A percentile compares a stretch with the other conserved stretches of the same genome.
Evolutionary conservation across 1,140 invertebrate species (phyloP).

Genomic region (Rhynchophorus ferrugineus): DNA sequence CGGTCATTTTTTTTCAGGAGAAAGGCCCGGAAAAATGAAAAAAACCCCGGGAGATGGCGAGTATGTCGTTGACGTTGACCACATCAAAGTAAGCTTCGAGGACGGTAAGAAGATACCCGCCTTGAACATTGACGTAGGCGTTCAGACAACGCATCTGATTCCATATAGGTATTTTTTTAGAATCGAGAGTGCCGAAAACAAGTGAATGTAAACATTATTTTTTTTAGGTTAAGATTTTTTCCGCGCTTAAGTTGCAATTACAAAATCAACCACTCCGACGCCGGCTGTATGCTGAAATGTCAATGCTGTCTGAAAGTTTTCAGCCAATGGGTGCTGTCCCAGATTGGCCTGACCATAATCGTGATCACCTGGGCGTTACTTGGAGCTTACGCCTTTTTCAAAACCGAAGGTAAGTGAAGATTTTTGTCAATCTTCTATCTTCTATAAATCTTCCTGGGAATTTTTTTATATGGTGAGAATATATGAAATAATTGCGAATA

Average conservation of each 20-base stretch:
- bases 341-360: slow-evolving; percentile 46
- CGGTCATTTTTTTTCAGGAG: no score
- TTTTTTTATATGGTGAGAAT: no score
- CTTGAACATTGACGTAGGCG: slow-evolving; percentile 27
- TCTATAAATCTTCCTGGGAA: no score
- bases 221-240: slow-evolving; percentile 41
- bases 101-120: slow-evolving; percentile 22
- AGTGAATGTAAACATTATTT: background rate
- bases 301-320: slow-evolving; percentile 33
- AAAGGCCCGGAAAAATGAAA: slow-evolving; percentile 27
- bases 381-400: slow-evolving; percentile 50
- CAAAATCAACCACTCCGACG: slow-evolving; percentile 29
- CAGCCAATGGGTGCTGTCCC: slow-evolving; percentile 41
- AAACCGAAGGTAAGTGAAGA: slow-evolving; percentile 48
- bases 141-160: slow-evolving; percentile 42
- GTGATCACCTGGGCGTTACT: slow-evolving; percentile 49
- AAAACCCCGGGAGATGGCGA: slow-evolving; percentile 29
- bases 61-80: slow-evolving; percentile 32
- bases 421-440: no score
- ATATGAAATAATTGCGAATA: no score
- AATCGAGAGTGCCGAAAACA: no score
- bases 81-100: slow-evolving; percentile 35
- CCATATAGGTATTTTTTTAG: slow-evolving; percentile 41
- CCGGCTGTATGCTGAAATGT: slow-evolving; percentile 24
- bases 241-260: slow-evolving; percentile 39